Percentiles rank a stretch among this genome's conserved stretches.
phyloP scores from a whole-genome alignment of 2,888 invertebrate species.

The Polymixis lichenea region DNA sequence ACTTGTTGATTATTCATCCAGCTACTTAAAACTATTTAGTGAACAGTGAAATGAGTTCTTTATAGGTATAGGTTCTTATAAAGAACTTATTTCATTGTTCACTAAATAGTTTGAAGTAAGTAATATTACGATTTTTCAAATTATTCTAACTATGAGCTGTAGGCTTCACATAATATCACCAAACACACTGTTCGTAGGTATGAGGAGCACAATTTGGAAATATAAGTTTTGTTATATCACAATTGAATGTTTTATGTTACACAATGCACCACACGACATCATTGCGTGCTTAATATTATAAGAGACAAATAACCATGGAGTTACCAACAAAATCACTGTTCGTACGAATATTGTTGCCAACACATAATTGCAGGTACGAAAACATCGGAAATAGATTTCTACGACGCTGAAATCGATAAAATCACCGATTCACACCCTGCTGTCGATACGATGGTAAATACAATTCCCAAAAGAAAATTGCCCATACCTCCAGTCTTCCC shows the following conservation, averaged over 20 bases:
- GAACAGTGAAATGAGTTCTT: too few species aligned
- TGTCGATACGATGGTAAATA: slow-evolving; percentile 72
- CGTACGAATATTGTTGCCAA: slow-evolving; percentile 61
- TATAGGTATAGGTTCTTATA: too few species aligned
- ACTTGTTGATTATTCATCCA: slow-evolving; percentile 28
- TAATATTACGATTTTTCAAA: not conserved
- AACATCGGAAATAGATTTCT: slow-evolving; percentile 88
- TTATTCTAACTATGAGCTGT: not conserved
- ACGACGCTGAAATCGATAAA: slow-evolving; percentile 79
- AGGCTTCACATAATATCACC: slow-evolving; percentile 13
- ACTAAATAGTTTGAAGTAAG: slow-evolving; percentile 7
- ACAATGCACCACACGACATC: slow-evolving; percentile 30
- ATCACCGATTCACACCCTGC: slow-evolving; percentile 72
- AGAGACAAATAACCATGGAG: slow-evolving; percentile 27
- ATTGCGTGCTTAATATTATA: slow-evolving; percentile 33
- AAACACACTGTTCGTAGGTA: slow-evolving; percentile 19
- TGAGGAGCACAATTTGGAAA: slow-evolving; percentile 34
- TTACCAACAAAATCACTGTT: slow-evolving; percentile 37
- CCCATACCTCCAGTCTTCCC: slow-evolving; percentile 85
- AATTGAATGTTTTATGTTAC: slow-evolving; percentile 42
- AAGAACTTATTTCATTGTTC: not conserved
- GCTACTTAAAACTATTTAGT: not conserved
- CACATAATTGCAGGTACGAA: slow-evolving; percentile 82
- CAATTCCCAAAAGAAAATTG: slow-evolving; percentile 72
- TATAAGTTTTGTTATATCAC: slow-evolving; percentile 26